Base-by-base conservation (phyloP, 2,888 invertebrate genomes). In the Ornithoptera priamus region DNA sequence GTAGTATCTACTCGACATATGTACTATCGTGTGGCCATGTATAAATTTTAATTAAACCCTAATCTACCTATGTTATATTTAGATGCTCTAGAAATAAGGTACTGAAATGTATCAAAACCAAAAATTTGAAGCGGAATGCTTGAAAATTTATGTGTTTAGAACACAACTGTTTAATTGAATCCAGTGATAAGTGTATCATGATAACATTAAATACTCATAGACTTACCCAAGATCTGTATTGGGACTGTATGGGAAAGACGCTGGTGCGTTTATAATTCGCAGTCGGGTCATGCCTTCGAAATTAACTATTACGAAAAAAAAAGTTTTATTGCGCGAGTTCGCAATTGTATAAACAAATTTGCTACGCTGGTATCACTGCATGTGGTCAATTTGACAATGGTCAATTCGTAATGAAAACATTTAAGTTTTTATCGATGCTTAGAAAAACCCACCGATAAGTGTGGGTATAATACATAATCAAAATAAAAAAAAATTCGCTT, bases 111-210 rank as follows among this genome's bases (percentile, higher is more conserved):
- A 87, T 88, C 85, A 90, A 46, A 92, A 86, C 92, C 92, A 92
- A 92, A 92, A 91, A 92, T 87, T 87, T 86, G 81, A 90, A 92
- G 92, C 92, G 87, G 79, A 85, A 88, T 87, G 92, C 92, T 92
- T 92, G 91, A 90, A 92, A 92, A 91, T 91, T 89, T 85, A 84
- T 80, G 92, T 92, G 92, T 92, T 92, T 86, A 88, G 87, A 92
- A 92, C 92, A 92, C 92, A 78, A 77, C 70, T 70, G 70, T 56
- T 87, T 85, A 83, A 82, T 82, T 78, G 80, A 83, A 85, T 83
- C 84, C 88, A 87, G 89, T 89, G 88, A 85, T 84, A 86, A 84
- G 74, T 80, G 75, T 79, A 78, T 81, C 85, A 84, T 88, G 86
- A 87, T 88, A 79, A 83, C 81, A 84, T 75, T 76, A 76, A 79